Evolutionary conservation across 2,797 vertebrate genomes (phyloP), one percentile per base, ranked within the genome.

Genomic region (Diglossa cyanea): DNA sequence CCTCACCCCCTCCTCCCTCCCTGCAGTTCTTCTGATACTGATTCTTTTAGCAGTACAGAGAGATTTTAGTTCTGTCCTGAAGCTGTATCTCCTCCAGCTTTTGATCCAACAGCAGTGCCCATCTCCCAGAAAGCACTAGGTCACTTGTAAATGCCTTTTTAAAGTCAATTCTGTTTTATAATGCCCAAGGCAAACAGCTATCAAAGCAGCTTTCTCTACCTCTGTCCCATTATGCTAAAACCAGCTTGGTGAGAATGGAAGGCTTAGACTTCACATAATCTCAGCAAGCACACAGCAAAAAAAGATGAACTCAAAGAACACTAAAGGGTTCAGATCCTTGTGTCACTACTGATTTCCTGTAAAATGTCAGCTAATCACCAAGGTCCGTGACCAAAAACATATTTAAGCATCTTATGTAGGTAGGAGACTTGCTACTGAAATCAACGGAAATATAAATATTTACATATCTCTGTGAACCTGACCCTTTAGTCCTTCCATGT

Each of bases 71-170:
- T 87, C 86, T 84, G 62, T 93, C 91, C 72, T 4, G 9, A 73
- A 96, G 68, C 91, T 72, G 66, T 72, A 66, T 50, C 82, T 92
- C 73, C 71, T 90, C 55, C 40, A 73, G 55, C 75, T 95, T 96
- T 96, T 94, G 74, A 94, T 95, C 86, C 90, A 92, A 55, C 57
- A 83, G 91, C 80, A 93, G 77, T 76, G 70, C 21, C 66, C 86
- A 66, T 71, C 71, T 90, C 86, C 31, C 80, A 89, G 79, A 51
- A 86, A 89, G 78, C 65, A 80, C 62, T 51, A 84, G 79, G 77
- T 67, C 79, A 85, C 75, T 95, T 94, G 84, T 87, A 96, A 94
- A 95, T 89, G 90, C 66, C 53, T 96, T 85, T 92, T 94, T 68
- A 70, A 96, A 93, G 68, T 88, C 55, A 94, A 48, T 90, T 94